Evolutionary conservation across 2,113 vertebrate genomes (phyloP).

Genomic region (Piprites chloris): DNA sequence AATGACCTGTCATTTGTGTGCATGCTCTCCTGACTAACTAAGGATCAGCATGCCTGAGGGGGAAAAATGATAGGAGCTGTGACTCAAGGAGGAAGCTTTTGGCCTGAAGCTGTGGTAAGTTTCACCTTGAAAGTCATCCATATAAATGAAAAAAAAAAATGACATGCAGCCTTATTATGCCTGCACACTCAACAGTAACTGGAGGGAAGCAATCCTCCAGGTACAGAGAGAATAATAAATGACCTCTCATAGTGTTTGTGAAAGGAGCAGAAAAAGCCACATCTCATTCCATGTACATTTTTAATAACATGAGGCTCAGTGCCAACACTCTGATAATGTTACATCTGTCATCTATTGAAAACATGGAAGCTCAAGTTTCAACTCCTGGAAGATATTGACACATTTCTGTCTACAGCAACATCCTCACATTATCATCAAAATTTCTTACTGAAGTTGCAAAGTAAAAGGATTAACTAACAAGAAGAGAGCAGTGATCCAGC

Average conservation of each 20-base stretch:
- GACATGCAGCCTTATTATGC: neutral
- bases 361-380: neutral
- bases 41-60: neutral
- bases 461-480: neutral
- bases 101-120: neutral
- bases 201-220: neutral
- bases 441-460: neutral
- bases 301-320: neutral
- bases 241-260: neutral
- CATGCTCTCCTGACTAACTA: neutral
- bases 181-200: neutral
- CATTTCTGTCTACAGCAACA: neutral
- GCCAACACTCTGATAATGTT: neutral
- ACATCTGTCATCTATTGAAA: neutral
- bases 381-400: neutral
- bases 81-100: conserved; percentile 20
- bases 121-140: neutral
- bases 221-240: conserved; percentile 5
- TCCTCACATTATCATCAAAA: neutral
- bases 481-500: neutral
- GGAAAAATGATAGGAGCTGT: neutral
- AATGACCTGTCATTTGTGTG: neutral
- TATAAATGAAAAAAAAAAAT: neutral
- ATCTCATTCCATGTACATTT: neutral
- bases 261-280: neutral